Percentiles rank a stretch among this genome's conserved stretches.
phyloP scores from a whole-genome alignment of 2,888 invertebrate genomes.

The Drosophila longiperda region DNA sequence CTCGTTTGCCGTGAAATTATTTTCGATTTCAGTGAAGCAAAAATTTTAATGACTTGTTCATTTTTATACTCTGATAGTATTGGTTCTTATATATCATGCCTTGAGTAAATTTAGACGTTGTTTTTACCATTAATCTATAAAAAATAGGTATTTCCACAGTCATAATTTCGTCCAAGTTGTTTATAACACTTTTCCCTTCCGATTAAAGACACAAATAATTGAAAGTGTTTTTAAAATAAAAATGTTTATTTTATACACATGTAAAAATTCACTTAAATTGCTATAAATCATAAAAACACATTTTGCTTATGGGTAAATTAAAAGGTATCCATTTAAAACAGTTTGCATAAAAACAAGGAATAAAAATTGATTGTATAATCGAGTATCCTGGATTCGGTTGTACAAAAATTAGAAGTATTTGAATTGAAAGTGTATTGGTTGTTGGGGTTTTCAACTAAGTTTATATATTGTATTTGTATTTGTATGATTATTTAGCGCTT shows the following conservation, averaged over 20 bases:
- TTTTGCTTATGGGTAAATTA: constrained; percentile 60
- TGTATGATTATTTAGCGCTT: constrained; percentile 9
- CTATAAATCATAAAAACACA: constrained; percentile 69
- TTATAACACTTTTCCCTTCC: background rate
- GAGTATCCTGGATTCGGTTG: constrained; percentile 4
- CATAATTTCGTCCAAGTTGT: background rate
- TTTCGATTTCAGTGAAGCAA: constrained; percentile 4
- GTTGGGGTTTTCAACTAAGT: background rate
- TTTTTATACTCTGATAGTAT: background rate
- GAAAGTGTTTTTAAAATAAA: constrained; percentile 37
- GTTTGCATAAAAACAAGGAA: constrained; percentile 18
- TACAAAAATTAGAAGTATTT: background rate
- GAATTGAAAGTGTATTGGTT: background rate
- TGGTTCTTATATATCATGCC: too few relatives aligned
- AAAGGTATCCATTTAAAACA: constrained; percentile 43
- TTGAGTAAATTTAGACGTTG: background rate
- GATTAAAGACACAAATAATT: background rate
- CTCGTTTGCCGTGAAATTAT: background rate
- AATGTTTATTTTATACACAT: constrained; percentile 71
- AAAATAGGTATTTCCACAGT: background rate
- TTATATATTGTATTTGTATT: background rate
- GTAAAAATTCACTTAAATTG: constrained; percentile 67
- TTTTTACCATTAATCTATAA: background rate
- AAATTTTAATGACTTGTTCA: constrained; percentile 1
- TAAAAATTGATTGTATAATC: constrained; percentile 14